Base-by-base conservation (phyloP, 2,888 invertebrate genomes). In the Iselma pallidipennis region DNA sequence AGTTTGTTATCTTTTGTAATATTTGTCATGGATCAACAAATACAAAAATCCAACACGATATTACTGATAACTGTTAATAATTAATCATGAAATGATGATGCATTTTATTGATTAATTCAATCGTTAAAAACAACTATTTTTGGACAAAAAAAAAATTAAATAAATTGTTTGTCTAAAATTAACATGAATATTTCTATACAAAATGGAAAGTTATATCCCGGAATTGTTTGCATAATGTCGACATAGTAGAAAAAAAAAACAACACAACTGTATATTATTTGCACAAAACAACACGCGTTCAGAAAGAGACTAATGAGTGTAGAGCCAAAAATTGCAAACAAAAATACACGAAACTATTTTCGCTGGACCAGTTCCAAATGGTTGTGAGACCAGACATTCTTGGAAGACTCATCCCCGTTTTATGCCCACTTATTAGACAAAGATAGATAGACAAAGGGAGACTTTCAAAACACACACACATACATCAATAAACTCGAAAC, bases 281-380 rank as follows among this genome's bases (percentile, higher is more conserved):
- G n/a, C n/a, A n/a, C n/a, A n/a, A n/a, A n/a, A n/a, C n/a, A n/a
- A n/a, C n/a, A n/a, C n/a, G n/a, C n/a, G n/a, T n/a, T n/a, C 48
- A 14, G 14, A 50, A 48, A 33, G 59, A 54, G 59, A 59, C 54
- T 60, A 60, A 60, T 26, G 60, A 60, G 60, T 57, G 63, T 61
- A 65, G 66, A 63, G n/a, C 25, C 25, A 25, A 59, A 59, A 51
- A 33, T 57, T 66, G 61, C 59, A 64, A 67, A 65, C 63, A 66
- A 61, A 63, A 65, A 55, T 51, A 56, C 59, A 65, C 53, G 66
- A 62, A 67, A 66, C 66, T 70, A 66, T 69, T 70, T 68, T 67
- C 57, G 59, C 65, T 71, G 71, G 69, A 69, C 55, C 58, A 54
- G 61, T 65, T 71, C 71, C 71, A 71, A 68, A 68, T 65, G 49